Base-by-base conservation (phyloP, 2,113 vertebrate genomes). In the Gopherus flavomarginatus region DNA sequence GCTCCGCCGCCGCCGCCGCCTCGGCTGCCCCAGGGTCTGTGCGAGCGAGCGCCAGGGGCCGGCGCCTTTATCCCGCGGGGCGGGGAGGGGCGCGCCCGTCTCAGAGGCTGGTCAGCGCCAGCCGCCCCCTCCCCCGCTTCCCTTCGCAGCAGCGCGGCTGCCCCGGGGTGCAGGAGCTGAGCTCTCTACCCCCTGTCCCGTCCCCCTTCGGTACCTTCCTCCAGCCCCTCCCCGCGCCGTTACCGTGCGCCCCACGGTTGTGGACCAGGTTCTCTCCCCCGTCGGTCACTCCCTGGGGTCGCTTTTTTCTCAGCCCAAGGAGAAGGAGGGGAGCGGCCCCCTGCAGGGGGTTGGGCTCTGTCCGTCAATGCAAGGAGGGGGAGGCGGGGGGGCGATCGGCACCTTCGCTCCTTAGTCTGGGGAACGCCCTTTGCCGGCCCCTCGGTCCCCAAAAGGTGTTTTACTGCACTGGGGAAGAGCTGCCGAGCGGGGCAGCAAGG, bases 61-160 rank as follows among this genome's bases (percentile, higher is more conserved):
- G 86, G 31, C 29, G 88, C 85, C 88, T 94, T 92, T 91, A 95
- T 84, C 80, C 38, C 53, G 27, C 24, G 78, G 47, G 24, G 81
- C 79, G 75, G 90, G 57, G 88, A 82, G 87, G 53, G 4, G 65
- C 85, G 85, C 81, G 91, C 57, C 52, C 29, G 16, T 31, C 50
- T 81, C 93, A 88, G 83, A 72, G 97, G 79, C 83, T 69, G 95
- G 81, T 84, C 81, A 3, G 85, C 19, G 96, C 91, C 93, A 88
- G 54, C 26, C 89, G 88, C 85, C 75, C 75, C 85, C 81, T 90
- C 22, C 14, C 49, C 62, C 26, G 17, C 57, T 44, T 49, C 85
- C 53, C 49, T 83, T 49, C 56, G 57, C 95, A 49, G 84, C 85
- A 49, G 57, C 1, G 90, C 87, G 62, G 47, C 31, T 83, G 52